phyloP scores from a whole-genome alignment of 92 coral and sea anemone genomes.

The Ricordea florida region DNA sequence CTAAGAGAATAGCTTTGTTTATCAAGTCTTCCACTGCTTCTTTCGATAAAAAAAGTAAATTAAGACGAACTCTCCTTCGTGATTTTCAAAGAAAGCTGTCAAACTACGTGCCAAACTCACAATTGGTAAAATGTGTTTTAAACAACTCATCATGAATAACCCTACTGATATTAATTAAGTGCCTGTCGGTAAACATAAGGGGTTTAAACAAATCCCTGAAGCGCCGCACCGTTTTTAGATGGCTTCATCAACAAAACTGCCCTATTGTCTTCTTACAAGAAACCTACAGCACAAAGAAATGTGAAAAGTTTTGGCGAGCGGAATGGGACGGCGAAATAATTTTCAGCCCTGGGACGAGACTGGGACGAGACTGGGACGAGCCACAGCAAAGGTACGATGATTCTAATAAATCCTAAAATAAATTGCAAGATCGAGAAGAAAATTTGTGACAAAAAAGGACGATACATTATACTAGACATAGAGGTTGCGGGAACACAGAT shows the following conservation, averaged over 20 bases:
- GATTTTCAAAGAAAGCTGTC: too few relatives aligned
- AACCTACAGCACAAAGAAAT: constrained; percentile 2
- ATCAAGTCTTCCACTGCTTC: too few relatives aligned
- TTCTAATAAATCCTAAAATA: background rate
- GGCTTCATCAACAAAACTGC: constrained; percentile 14
- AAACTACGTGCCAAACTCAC: too few relatives aligned
- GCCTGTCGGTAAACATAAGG: background rate
- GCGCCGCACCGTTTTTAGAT: background rate
- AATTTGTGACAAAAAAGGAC: background rate
- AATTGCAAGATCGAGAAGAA: background rate
- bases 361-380: constrained; percentile 6
- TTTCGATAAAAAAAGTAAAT: too few relatives aligned
- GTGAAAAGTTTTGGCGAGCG: background rate
- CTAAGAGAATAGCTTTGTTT: too few relatives aligned
- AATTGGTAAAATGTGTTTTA: too few relatives aligned
- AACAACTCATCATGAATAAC: too few relatives aligned
- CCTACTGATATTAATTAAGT: too few relatives aligned
- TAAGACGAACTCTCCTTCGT: too few relatives aligned
- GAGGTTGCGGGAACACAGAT: background rate
- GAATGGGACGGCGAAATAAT: constrained; percentile 26
- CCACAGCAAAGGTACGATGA: constrained; percentile 34
- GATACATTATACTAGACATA: background rate
- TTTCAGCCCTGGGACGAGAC: constrained; percentile 12
- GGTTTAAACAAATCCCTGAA: background rate
- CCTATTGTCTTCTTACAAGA: constrained; percentile 3